Conservation (phyloP, 2,113 vertebrate species). For the Crotalus horridus region DNA sequence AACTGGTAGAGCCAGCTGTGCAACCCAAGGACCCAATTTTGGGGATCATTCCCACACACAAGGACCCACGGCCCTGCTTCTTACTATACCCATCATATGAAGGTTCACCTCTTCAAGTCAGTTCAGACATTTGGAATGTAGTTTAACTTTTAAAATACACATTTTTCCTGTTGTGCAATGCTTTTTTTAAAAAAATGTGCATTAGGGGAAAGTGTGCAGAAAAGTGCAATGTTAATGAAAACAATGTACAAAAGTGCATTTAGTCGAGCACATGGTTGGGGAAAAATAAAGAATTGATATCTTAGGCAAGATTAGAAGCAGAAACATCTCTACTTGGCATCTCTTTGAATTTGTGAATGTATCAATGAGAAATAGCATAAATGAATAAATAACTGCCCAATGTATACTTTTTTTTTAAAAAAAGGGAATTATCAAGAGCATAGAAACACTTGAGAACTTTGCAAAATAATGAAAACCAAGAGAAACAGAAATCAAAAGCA, state of each 20-base stretch:
- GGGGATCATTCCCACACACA: neutral
- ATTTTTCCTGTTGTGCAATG: neutral
- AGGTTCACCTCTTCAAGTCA: neutral
- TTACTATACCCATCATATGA: neutral
- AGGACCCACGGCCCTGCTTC: neutral
- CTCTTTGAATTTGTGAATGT: neutral
- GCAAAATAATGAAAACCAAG: neutral
- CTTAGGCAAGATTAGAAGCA: neutral
- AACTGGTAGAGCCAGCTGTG: neutral
- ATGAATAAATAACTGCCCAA: neutral
- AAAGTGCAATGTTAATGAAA: neutral
- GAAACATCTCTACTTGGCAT: neutral
- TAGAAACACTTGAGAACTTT: neutral
- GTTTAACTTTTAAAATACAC: neutral
- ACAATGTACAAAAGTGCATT: neutral
- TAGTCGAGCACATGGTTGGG: neutral
- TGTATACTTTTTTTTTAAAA: neutral
- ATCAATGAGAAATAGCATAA: neutral
- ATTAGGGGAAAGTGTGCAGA: neutral
- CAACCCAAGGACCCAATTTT: neutral
- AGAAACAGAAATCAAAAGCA: neutral
- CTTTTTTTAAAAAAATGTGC: neutral
- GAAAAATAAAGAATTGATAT: neutral
- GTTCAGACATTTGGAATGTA: neutral
- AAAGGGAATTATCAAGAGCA: neutral